These are phyloP conservation scores for Chloropsis cyanopogon DNA, from an alignment of 2,113 vertebrate genomes.

Conservation along the genomic window DNA sequence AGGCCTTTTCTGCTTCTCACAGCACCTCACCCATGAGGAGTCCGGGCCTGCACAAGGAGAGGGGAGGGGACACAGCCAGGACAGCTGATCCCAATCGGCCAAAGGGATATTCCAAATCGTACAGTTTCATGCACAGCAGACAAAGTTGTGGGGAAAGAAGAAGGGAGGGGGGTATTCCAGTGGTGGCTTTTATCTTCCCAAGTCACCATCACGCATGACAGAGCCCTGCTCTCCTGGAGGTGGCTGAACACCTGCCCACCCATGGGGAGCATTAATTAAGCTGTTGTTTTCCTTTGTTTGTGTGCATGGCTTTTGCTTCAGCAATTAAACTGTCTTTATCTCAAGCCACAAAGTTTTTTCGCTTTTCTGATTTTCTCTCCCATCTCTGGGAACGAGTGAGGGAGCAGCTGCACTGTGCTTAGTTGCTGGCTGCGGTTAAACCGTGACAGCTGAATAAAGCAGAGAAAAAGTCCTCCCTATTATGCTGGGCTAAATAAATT, in stretches of 20 bases:
- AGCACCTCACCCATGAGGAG: no score
- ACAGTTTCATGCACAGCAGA: background rate
- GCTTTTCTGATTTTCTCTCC: background rate
- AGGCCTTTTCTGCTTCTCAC: background rate
- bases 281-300: background rate
- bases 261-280: background rate
- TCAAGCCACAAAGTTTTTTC: background rate
- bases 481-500: background rate
- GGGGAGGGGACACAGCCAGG: background rate
- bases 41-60: fast-evolving
- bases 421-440: background rate
- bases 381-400: background rate
- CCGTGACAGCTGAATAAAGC: background rate
- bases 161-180: fast-evolving
- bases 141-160: background rate
- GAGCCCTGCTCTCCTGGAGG: background rate
- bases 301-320: background rate
- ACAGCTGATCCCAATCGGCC: background rate
- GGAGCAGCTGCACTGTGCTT: background rate
- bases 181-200: background rate
- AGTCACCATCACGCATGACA: fast-evolving
- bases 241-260: background rate
- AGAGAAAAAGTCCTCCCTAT: background rate
- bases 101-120: background rate
- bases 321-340: background rate